A percentile compares a stretch with the other conserved stretches of the same genome.
Evolutionary conservation across 2,113 vertebrate genomes (phyloP).

Genomic region (Ammodytes marinus): DNA sequence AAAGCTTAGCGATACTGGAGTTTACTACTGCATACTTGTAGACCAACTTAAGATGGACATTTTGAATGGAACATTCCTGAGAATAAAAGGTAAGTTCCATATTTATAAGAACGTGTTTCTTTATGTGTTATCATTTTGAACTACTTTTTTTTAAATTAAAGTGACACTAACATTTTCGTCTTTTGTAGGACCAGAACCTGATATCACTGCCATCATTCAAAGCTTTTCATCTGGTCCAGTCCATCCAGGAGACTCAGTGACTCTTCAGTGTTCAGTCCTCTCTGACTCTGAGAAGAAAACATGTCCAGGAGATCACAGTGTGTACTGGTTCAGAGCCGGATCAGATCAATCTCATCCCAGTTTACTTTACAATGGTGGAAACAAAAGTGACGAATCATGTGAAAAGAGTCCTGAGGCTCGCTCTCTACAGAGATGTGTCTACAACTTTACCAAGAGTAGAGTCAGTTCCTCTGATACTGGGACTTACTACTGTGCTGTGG

Average conservation of each 20-base stretch:
- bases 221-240: not conserved
- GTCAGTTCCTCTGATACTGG: conserved; percentile 30
- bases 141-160: too few species aligned
- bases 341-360: conserved; percentile 6
- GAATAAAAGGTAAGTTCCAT: conserved; percentile 26
- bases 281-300: conserved; percentile 1
- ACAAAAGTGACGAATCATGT: not conserved
- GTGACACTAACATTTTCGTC: not conserved
- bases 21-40: conserved; percentile 55
- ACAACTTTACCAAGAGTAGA: conserved; percentile 10
- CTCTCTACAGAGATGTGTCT: conserved; percentile 16
- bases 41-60: not conserved
- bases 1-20: conserved; percentile 33
- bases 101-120: too few species aligned
- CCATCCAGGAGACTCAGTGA: conserved; percentile 25
- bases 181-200: conserved; percentile 15
- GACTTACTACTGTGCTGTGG: too few species aligned
- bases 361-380: conserved; percentile 5
- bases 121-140: too few species aligned
- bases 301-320: conserved; percentile 33
- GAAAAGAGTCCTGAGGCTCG: not conserved
- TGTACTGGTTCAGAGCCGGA: conserved; percentile 56
- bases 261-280: conserved; percentile 59
- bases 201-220: conserved; percentile 1
- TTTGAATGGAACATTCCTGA: conserved; percentile 22